Conservation (phyloP, 2,888 invertebrate genomes). For the Lamellibrachia satsuma region DNA sequence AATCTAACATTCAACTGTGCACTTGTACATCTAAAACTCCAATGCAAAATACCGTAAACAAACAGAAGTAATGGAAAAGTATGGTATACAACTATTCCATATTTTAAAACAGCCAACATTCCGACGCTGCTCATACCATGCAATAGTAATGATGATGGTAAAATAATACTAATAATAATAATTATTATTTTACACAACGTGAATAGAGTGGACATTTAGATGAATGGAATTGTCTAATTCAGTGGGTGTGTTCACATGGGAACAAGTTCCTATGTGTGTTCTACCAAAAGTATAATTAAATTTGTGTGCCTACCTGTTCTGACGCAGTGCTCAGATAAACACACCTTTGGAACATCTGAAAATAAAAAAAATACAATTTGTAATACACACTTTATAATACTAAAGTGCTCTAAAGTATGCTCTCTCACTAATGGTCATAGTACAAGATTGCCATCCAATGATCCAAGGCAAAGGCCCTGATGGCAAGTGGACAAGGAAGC, state of each 20-base stretch:
- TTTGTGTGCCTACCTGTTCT: conserved; percentile 32
- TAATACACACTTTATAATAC: not conserved
- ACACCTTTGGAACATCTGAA: conserved; percentile 30
- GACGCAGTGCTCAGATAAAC: conserved; percentile 36
- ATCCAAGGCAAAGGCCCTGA: no score
- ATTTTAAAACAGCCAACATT: not conserved
- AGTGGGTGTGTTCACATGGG: not conserved
- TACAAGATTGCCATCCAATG: not conserved
- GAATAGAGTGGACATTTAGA: not conserved
- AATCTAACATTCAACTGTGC: not conserved
- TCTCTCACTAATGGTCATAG: not conserved
- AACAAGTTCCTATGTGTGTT: no score
- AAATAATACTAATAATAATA: not conserved
- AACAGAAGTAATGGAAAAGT: not conserved
- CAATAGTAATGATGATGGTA: not conserved
- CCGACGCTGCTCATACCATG: not conserved
- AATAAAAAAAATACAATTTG: conserved; percentile 21
- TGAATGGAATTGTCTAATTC: not conserved
- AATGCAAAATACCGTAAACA: not conserved
- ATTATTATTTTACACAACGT: not conserved
- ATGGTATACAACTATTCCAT: not conserved
- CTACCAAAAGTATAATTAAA: not conserved
- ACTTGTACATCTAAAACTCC: not conserved
- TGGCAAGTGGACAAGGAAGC: no score
- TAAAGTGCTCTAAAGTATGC: not conserved